Evolutionary conservation across 2,888 invertebrate species (phyloP), one percentile per base, ranked within the genome.

Genomic region (Anoncus sp.): DNA sequence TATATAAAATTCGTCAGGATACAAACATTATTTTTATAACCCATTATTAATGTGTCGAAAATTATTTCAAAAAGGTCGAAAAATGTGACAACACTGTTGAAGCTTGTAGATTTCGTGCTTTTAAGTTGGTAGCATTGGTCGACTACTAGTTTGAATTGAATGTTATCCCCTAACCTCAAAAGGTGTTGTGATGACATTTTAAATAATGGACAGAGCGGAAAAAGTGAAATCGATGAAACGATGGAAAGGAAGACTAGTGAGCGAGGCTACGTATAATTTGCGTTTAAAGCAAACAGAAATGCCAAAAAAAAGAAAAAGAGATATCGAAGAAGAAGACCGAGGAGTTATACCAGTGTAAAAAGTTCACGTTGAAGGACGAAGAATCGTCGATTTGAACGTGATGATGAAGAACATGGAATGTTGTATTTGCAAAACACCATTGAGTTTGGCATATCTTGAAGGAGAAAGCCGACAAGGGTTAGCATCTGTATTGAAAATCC

Each of bases 141-240:
- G 60, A 20, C 43, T 40, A 24, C 60, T 60, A 22, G 43, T 60
- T 60, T 60, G 40, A 38, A 59, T 55, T 55, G 14, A 55, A 55
- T 55, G 55, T 55, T 35, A 55, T 55, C 12, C 59, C 40, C 38
- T 59, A 22, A 59, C 59, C 40, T 59, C n/a, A 59, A 59, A 59
- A 59, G 55, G 24, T 55, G 38, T 59, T 59, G 59, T 38, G 59
- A 59, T 40, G 20, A 59, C 5, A 59, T 40, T 59, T 40, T 59
- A n/a, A 59, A 59, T 22, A 59, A 59, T 59, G 22, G 59, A 59
- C 59, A 59, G 22, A 40, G 59, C 40, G 59, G 40, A 59, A 59
- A 59, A 40, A 40, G 59, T 40, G 59, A 59, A 38, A 59, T 40
- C 59, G 35, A 40, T 59, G 40, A 59, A 55, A 35, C 18, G 55